Evolutionary conservation across 2,888 invertebrate species (phyloP).

Genomic region (Cabera pusaria): DNA sequence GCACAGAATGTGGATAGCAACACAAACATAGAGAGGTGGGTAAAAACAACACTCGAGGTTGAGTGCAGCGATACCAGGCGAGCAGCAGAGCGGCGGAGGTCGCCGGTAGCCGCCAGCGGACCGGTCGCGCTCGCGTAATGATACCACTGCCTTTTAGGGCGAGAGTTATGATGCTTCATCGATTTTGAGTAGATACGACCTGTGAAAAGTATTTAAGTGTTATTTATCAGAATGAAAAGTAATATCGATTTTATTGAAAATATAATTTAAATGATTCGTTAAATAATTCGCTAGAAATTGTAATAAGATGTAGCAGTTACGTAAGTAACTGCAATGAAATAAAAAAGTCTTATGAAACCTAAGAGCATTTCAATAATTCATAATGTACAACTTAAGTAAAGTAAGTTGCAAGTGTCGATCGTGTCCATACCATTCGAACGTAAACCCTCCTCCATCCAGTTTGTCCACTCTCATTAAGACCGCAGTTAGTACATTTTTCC

Average conservation of each 20-base stretch:
- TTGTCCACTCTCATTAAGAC: slow-evolving; percentile 83
- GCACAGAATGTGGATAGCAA: slow-evolving; percentile 63
- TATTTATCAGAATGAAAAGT: no score
- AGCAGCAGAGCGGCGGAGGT: slow-evolving; percentile 58
- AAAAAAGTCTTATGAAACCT: no score
- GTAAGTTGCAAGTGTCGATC: slow-evolving; percentile 12
- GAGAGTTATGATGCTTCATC: slow-evolving; percentile 65
- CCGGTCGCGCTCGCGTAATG: slow-evolving; percentile 75
- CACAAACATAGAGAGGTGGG: slow-evolving; percentile 64
- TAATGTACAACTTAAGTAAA: no score
- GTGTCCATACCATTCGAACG: slow-evolving; percentile 49
- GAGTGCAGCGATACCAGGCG: slow-evolving; percentile 66
- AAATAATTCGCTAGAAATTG: no score
- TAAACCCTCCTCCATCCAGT: slow-evolving; percentile 69
- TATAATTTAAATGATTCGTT: no score
- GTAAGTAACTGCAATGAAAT: no score
- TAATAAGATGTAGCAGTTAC: no score
- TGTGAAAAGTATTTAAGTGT: no score
- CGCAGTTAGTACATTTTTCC: slow-evolving; percentile 70
- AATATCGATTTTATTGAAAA: no score
- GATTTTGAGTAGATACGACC: slow-evolving; percentile 58
- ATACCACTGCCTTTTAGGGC: slow-evolving; percentile 78
- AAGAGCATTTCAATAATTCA: no score
- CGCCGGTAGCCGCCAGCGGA: no score
- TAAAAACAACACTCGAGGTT: slow-evolving; percentile 67